These are phyloP conservation scores for Drosophila hamatofila DNA, from an alignment of 2,888 invertebrate species.

Conservation along the genomic window DNA sequence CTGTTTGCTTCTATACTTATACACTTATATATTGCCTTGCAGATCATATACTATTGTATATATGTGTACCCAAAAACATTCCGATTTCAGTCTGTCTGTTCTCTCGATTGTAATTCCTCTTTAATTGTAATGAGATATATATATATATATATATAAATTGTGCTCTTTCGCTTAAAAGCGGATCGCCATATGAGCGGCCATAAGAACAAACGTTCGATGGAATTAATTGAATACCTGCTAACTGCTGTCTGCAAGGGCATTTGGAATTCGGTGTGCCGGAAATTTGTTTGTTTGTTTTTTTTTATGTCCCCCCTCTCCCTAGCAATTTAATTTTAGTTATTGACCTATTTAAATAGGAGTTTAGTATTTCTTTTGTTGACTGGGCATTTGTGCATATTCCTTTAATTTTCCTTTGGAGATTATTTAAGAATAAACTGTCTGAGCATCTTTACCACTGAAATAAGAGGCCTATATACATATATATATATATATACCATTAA, in stretches of 20 bases:
- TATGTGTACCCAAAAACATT: background rate
- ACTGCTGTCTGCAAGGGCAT: conserved; percentile 35
- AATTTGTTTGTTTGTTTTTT: conserved; percentile 4
- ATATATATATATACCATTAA: conserved; percentile 20
- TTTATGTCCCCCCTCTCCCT: background rate
- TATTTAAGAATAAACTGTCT: conserved; percentile 19
- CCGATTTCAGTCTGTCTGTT: conserved; percentile 13
- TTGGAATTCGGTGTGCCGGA: conserved; percentile 36
- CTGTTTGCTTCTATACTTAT: conserved; percentile 9
- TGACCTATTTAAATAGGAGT: conserved; percentile 24
- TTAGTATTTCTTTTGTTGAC: conserved; percentile 38
- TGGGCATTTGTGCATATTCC: conserved; percentile 42
- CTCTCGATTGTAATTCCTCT: background rate
- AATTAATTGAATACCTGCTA: conserved; percentile 3
- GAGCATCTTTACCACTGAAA: conserved; percentile 16
- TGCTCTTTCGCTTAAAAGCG: background rate
- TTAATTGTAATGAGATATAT: conserved; percentile 18
- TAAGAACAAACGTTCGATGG: conserved; percentile 38
- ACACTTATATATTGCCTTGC: conserved; percentile 33
- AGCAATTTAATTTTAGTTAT: conserved; percentile 22
- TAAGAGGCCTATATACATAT: conserved; percentile 2
- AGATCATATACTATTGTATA: conserved; percentile 24
- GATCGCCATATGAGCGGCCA: conserved; percentile 28
- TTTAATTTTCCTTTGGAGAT: conserved; percentile 11
- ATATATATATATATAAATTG: conserved; percentile 17